phyloP scores from a whole-genome alignment of 2,113 vertebrate species.

The Mixornis gularis region DNA sequence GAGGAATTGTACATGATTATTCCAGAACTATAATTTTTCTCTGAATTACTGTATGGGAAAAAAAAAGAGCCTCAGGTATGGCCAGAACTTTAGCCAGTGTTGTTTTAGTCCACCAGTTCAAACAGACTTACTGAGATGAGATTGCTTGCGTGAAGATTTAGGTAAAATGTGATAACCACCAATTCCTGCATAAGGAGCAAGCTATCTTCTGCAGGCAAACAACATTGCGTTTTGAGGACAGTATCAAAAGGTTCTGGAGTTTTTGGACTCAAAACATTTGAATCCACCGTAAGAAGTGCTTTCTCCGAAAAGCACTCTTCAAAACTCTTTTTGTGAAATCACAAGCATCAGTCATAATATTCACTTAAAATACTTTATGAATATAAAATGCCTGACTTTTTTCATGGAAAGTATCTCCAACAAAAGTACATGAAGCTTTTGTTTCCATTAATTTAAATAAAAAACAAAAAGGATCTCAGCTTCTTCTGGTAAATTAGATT shows the following conservation, averaged over 20 bases:
- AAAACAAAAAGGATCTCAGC: background rate
- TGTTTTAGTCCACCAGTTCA: background rate
- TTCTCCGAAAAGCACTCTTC: background rate
- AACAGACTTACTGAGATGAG: background rate
- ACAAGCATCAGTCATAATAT: background rate
- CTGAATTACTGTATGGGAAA: background rate
- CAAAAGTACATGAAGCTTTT: background rate
- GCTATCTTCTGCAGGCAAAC: background rate
- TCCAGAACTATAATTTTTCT: background rate
- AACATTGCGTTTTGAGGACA: background rate
- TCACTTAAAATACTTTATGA: background rate
- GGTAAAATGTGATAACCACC: background rate
- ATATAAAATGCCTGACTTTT: background rate
- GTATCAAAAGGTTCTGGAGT: rapidly evolving
- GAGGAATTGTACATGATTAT: background rate
- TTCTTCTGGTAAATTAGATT: background rate
- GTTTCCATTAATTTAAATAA: background rate
- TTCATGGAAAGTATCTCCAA: background rate
- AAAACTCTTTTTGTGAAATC: background rate
- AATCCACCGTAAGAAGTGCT: background rate
- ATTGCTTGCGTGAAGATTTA: background rate
- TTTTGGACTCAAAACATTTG: background rate
- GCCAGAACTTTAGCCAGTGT: background rate
- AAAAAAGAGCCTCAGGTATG: background rate
- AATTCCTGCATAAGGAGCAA: background rate